phyloP scores from a whole-genome alignment of 2,113 vertebrate genomes.

The Chitala chitala region DNA sequence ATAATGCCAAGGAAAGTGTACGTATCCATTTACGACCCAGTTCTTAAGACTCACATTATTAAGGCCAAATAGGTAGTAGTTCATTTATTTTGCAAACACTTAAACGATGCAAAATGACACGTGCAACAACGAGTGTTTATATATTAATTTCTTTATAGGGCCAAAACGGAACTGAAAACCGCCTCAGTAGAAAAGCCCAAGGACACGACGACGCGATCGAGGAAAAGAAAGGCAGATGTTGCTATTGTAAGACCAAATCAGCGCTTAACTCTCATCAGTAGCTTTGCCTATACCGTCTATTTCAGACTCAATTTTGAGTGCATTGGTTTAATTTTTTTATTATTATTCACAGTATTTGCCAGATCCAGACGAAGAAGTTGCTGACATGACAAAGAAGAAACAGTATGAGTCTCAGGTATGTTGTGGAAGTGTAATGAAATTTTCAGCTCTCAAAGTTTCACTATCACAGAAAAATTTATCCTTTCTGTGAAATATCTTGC shows the following conservation, averaged over 20 bases:
- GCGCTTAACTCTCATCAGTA: not conserved
- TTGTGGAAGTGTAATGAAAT: no score
- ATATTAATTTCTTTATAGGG: conserved; percentile 37
- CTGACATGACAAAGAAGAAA: conserved; percentile 69
- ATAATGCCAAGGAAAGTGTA: conserved; percentile 65
- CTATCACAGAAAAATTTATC: no score
- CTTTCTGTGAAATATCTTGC: no score
- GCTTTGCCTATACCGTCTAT: not conserved
- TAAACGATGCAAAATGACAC: not conserved
- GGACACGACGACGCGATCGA: conserved; percentile 55
- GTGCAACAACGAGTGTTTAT: not conserved
- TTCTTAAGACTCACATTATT: not conserved
- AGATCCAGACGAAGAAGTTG: conserved; percentile 81
- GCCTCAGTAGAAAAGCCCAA: conserved; percentile 43
- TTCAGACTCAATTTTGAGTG: not conserved
- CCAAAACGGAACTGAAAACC: conserved; percentile 51
- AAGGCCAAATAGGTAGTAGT: not conserved
- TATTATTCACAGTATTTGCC: conserved; percentile 75
- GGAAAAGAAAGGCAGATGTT: conserved; percentile 93
- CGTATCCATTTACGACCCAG: conserved; percentile 35
- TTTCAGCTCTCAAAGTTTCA: no score
- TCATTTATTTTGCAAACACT: not conserved
- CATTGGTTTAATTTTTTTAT: not conserved
- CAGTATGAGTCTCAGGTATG: conserved; percentile 68
- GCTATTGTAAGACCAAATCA: conserved; percentile 71